Evolutionary conservation across 2,113 vertebrate species (phyloP).

Genomic region (Lepisosteus osseus): DNA sequence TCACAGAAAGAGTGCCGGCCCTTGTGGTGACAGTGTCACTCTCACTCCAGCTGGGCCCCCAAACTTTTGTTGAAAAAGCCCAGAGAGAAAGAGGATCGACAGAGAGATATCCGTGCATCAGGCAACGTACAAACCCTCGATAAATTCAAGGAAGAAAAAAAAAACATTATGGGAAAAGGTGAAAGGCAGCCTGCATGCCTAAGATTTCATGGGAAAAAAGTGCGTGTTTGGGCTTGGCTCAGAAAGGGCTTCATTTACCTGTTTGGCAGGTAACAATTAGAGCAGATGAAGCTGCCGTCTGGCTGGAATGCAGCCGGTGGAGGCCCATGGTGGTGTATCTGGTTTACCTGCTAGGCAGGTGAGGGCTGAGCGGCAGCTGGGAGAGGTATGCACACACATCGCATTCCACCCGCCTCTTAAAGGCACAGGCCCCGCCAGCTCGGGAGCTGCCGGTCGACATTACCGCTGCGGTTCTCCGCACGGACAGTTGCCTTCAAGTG

Average conservation of each 20-base stretch:
- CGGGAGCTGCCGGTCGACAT: too few species aligned
- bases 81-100: too few species aligned
- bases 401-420: slow-evolving; percentile 29
- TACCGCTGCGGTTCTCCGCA: too few species aligned
- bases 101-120: too few species aligned
- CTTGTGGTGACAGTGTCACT: too few species aligned
- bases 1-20: too few species aligned
- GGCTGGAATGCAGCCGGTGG: slow-evolving; percentile 23
- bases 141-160: too few species aligned
- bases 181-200: slow-evolving; percentile 54
- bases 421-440: neutral
- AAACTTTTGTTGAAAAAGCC: too few species aligned
- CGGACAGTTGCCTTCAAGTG: too few species aligned
- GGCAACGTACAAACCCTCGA: too few species aligned
- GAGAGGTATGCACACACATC: neutral
- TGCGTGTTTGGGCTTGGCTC: slow-evolving; percentile 59
- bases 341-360: slow-evolving; percentile 14
- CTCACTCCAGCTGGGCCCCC: too few species aligned
- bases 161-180: slow-evolving; percentile 33
- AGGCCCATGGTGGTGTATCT: slow-evolving; percentile 7
- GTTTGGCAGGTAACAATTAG: slow-evolving; percentile 28
- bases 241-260: slow-evolving; percentile 25
- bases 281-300: neutral
- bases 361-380: slow-evolving; percentile 11
- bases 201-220: slow-evolving; percentile 43